Base-by-base conservation (phyloP, 1,140 invertebrate genomes). In the Apis mellifera region DNA sequence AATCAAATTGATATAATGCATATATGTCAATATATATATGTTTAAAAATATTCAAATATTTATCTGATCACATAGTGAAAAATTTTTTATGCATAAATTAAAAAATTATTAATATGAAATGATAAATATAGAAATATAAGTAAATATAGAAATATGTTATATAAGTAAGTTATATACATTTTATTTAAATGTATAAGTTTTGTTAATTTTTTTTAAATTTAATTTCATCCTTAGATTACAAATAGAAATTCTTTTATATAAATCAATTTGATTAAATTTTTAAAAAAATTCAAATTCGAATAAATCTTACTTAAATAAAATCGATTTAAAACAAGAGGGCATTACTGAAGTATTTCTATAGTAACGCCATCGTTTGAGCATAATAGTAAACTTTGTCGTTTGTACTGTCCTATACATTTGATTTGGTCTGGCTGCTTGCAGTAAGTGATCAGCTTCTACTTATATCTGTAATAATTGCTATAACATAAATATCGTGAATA, bases 381-480 rank as follows among this genome's bases (percentile, higher is more conserved):
- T 26, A 57, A 55, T 21, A 12, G n/a, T 42, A 50, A 65, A 81
- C 48, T 15, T 74, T 71, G 21, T 66, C 32, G 52, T 50, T 55
- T 60, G 19, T 13, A 48, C 19, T 15, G 23, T 13, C 2, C 12
- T 11, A 1, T 66, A 13, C 1, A 9, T 55, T 55, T 65, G 15
- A 70, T 50, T 74, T 74, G 23, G 13, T 77, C 48, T 19, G 23
- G 11, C 73, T 23, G 9, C 1, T 9, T 17, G 13, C 11, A 59
- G 19, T n/a, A 26, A n/a, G 9, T 1, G 64, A 69, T 23, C 9
- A 48, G 1, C 64, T 64, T 74, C 2, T 5, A 57, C 15, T 42
- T 60, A 54, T 55, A 50, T 55, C 13, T 80, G 15, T 17, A 9
- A 74, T 23, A 80, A 19, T 26, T 55, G 26, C 17, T 73, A 65